A percentile compares a stretch with the other conserved stretches of the same genome.
Conservation (phyloP, 2,113 vertebrate genomes). For the Entelurus aequoreus region DNA sequence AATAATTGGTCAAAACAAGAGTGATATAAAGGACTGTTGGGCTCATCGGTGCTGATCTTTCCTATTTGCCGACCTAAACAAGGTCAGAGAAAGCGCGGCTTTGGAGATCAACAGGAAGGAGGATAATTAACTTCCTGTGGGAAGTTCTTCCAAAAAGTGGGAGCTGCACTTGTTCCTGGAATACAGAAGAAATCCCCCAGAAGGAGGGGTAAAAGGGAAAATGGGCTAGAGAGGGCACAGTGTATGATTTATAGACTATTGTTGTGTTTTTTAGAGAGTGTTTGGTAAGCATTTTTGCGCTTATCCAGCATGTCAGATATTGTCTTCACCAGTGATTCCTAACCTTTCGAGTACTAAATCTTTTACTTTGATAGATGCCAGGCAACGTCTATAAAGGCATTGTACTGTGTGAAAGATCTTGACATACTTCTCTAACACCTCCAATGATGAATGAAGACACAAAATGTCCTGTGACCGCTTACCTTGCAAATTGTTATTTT, state of each 20-base stretch:
- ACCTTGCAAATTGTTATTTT: too few relatives aligned
- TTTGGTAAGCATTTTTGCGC: slow-evolving; percentile 71
- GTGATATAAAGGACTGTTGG: slow-evolving; percentile 36
- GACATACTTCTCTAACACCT: too few relatives aligned
- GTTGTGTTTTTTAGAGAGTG: slow-evolving; percentile 67
- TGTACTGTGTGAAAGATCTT: neutral
- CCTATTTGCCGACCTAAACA: slow-evolving; percentile 25
- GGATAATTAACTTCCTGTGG: slow-evolving; percentile 51
- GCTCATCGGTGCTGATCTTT: slow-evolving; percentile 24
- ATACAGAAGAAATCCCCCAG: slow-evolving; percentile 61
- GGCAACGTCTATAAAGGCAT: slow-evolving; percentile 61
- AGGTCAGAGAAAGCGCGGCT: slow-evolving; percentile 37
- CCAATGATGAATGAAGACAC: too few relatives aligned
- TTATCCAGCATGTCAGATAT: slow-evolving; percentile 73
- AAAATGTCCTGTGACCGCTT: too few relatives aligned
- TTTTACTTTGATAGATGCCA: slow-evolving; percentile 58
- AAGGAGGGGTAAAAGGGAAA: slow-evolving; percentile 45
- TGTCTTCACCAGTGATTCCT: slow-evolving; percentile 65
- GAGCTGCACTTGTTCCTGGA: slow-evolving; percentile 35
- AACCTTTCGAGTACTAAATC: slow-evolving; percentile 71
- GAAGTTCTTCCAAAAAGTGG: slow-evolving; percentile 46
- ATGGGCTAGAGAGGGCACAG: slow-evolving; percentile 52
- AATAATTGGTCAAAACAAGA: slow-evolving; percentile 29
- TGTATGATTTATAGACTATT: slow-evolving; percentile 77
- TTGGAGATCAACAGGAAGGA: slow-evolving; percentile 35